Evolutionary conservation across 2,113 vertebrate genomes (phyloP), one percentile per base, ranked within the genome.

Genomic region (Microcebus griseorufus): DNA sequence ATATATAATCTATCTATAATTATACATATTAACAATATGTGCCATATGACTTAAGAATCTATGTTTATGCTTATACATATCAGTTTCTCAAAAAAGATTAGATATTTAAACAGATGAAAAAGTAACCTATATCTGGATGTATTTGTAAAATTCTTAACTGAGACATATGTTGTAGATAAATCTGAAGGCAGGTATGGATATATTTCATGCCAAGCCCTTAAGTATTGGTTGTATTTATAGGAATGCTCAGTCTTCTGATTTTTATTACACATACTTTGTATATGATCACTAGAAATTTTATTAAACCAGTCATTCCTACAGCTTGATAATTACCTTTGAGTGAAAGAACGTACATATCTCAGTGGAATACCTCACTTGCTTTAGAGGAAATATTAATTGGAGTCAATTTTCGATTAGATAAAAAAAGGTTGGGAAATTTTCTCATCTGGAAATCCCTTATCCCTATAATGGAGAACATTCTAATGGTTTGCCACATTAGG

Each of bases 291-390:
- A 93, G 84, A 87, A 90, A 96, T 95, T 97, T 94, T 97, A 93
- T 94, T 96, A 96, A 97, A 62, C 80, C 88, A 95, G 58, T 84
- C 85, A 95, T 97, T 97, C 83, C 53, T 78, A 58, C 58, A 92
- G 67, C 42, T 90, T 94, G 96, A 98, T 96, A 97, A 98, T 98
- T 98, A 95, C 92, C 85, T 93, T 89, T 97, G 79, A 96, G 83
- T 97, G 55, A 96, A 96, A 80, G 73, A 76, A 95, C 76, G 80
- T 83, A 83, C 34, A 72, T 6, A 39, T 67, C 81, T 94, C 96
- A 87, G 48, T 97, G 83, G 96, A 93, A 12, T 95, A 22, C 60
- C 34, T 93, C 79, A 83, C 48, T 92, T 85, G 94, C 91, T 93
- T 96, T 90, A 84, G 89, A 98, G 92, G 42, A 95, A 96, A 93